phyloP scores from a whole-genome alignment of 2,888 invertebrate genomes.

The Tipula lateralis region DNA sequence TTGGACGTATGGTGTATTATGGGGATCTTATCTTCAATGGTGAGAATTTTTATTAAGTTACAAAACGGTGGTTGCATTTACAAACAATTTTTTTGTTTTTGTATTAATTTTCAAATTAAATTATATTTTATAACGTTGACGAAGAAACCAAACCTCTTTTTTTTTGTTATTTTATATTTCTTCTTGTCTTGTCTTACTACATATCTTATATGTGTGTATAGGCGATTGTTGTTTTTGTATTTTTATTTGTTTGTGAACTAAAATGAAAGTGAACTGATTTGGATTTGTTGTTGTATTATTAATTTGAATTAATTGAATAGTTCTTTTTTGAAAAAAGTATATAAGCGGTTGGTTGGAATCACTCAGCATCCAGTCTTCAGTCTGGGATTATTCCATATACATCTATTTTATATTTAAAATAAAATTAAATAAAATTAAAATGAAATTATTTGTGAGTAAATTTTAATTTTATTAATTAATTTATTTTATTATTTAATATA shows the following conservation, averaged over 20 bases:
- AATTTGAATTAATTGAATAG: slow-evolving; percentile 13
- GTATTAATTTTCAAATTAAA: slow-evolving; percentile 25
- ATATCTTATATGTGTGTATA: not conserved
- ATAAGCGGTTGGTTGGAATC: slow-evolving; percentile 49
- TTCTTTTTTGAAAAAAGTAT: slow-evolving; percentile 39
- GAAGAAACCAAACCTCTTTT: slow-evolving; percentile 28
- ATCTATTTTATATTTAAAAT: not conserved
- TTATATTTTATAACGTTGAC: not conserved
- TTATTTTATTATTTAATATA: not conserved
- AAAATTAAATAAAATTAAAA: slow-evolving; percentile 40
- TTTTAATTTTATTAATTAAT: not conserved
- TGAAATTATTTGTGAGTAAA: slow-evolving; percentile 56
- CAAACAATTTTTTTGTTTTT: slow-evolving; percentile 12
- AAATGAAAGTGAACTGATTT: slow-evolving; percentile 36
- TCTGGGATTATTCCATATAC: slow-evolving; percentile 45
- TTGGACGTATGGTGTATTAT: not conserved
- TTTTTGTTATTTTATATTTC: not conserved
- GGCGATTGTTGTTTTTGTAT: not conserved
- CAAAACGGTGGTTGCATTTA: slow-evolving; percentile 26
- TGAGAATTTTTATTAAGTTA: slow-evolving; percentile 25
- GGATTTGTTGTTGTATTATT: slow-evolving; percentile 28
- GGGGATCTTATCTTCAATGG: slow-evolving; percentile 28
- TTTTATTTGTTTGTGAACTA: not conserved
- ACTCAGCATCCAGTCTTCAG: slow-evolving; percentile 52
- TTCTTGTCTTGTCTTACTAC: slow-evolving; percentile 11